Evolutionary conservation across 2,888 invertebrate genomes (phyloP).

Genomic region (Furcula furcula): DNA sequence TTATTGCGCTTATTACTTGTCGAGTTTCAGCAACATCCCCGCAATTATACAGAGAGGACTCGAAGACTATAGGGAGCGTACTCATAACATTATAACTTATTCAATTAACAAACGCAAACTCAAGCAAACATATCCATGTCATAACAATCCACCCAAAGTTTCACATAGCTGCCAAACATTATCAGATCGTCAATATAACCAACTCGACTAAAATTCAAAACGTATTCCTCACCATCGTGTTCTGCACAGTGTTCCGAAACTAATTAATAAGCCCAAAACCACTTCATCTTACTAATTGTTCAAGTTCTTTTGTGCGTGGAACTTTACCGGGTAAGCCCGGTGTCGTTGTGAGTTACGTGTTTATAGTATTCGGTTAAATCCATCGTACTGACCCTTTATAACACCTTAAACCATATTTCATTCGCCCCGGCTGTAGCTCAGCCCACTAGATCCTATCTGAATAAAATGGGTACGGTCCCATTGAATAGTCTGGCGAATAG

Average conservation of each 20-base stretch:
- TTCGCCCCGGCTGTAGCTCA: conserved; percentile 26
- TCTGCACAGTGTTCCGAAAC: conserved; percentile 7
- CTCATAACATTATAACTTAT: too few relatives aligned
- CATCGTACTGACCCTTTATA: conserved; percentile 27
- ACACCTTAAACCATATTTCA: conserved; percentile 41
- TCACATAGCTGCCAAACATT: background rate
- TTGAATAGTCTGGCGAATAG: background rate
- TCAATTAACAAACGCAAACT: background rate
- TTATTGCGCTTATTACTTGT: too few relatives aligned
- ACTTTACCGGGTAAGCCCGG: background rate
- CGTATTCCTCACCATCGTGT: background rate
- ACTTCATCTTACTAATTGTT: conserved; percentile 16
- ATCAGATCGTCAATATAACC: background rate
- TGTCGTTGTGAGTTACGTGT: background rate
- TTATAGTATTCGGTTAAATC: conserved; percentile 17
- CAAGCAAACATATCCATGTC: background rate
- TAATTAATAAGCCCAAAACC: conserved; percentile 6
- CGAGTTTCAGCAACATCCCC: too few relatives aligned
- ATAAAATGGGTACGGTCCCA: conserved; percentile 14
- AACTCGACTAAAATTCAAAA: background rate
- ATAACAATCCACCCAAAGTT: background rate
- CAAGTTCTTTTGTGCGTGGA: conserved; percentile 17
- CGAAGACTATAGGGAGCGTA: too few relatives aligned
- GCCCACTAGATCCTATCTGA: conserved; percentile 20
- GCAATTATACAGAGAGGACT: too few relatives aligned